These are phyloP conservation scores for Glyptemys insculpta DNA, from an alignment of 2,797 vertebrate species.

Conservation along the genomic window DNA sequence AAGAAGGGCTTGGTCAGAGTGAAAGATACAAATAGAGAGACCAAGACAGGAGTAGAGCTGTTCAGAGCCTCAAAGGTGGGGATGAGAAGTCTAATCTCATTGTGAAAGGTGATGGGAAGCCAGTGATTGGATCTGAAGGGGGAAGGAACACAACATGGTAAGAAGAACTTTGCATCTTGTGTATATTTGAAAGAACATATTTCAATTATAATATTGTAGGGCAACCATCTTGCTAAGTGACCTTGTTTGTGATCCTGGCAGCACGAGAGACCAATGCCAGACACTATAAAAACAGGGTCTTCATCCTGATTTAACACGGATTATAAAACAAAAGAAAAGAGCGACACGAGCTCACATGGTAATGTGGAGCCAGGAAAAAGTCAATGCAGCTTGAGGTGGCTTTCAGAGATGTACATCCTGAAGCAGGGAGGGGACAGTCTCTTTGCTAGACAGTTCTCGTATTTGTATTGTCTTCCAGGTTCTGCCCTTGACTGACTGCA, in stretches of 20 bases:
- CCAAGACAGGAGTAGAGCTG: background rate
- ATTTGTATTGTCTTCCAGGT: background rate
- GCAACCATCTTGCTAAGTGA: background rate
- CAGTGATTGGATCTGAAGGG: background rate
- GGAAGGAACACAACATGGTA: background rate
- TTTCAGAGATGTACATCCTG: background rate
- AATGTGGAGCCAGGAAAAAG: background rate
- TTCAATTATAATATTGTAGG: background rate
- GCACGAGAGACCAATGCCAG: background rate
- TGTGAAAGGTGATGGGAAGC: background rate
- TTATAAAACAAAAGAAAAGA: background rate
- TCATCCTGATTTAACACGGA: background rate
- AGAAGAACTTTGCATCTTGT: background rate
- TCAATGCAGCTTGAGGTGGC: background rate
- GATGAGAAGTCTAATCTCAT: background rate
- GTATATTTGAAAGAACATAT: background rate
- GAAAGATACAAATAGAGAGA: background rate
- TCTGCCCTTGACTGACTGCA: background rate
- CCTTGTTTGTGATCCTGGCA: background rate
- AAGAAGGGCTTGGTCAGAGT: background rate
- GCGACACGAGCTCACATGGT: background rate
- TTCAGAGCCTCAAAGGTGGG: background rate
- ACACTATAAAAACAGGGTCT: background rate
- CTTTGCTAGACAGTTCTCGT: background rate
- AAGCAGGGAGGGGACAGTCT: background rate